Conservation (phyloP, 2,797 vertebrate genomes). For the Galaxias olidus region DNA sequence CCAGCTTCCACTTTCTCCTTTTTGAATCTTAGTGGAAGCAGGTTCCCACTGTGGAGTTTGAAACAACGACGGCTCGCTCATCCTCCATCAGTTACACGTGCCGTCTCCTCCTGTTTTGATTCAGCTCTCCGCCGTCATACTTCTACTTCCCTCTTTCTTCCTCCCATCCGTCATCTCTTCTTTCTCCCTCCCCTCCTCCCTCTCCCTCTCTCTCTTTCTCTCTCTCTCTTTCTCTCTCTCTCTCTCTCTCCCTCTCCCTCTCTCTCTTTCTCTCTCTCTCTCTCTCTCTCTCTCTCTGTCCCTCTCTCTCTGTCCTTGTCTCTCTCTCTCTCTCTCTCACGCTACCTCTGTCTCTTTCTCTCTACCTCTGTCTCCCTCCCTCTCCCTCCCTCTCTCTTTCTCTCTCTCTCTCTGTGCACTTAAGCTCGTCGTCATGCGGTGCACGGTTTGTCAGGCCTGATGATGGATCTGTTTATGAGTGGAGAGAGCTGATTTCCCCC, state of each 20-base stretch:
- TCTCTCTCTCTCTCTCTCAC: constrained; percentile 16
- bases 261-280: constrained; percentile 2
- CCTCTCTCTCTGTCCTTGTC: constrained; percentile 34
- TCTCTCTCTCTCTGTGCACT: constrained; percentile 58
- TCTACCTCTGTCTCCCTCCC: background rate
- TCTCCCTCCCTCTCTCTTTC: constrained; percentile 13
- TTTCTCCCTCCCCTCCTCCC: background rate
- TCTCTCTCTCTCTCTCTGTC: constrained; percentile 31
- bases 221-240: constrained; percentile 7
- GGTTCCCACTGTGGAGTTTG: too few relatives aligned
- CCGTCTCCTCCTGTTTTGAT: background rate
- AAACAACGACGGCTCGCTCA: too few relatives aligned
- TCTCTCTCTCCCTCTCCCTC: constrained; percentile 1
- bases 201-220: background rate
- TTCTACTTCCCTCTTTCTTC: constrained; percentile 3
- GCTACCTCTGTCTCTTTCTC: background rate
- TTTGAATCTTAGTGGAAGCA: too few relatives aligned
- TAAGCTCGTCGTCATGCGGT: constrained; percentile 78
- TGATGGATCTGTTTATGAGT: constrained; percentile 85
- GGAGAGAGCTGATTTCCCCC: constrained; percentile 80
- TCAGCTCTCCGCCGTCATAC: too few relatives aligned
- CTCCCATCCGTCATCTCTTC: constrained; percentile 36
- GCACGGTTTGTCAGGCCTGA: constrained; percentile 76
- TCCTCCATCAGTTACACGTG: too few relatives aligned
- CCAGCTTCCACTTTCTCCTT: too few relatives aligned